Conservation (phyloP, 64 coral and sea anemone genomes). For the Montipora efflorescens region DNA sequence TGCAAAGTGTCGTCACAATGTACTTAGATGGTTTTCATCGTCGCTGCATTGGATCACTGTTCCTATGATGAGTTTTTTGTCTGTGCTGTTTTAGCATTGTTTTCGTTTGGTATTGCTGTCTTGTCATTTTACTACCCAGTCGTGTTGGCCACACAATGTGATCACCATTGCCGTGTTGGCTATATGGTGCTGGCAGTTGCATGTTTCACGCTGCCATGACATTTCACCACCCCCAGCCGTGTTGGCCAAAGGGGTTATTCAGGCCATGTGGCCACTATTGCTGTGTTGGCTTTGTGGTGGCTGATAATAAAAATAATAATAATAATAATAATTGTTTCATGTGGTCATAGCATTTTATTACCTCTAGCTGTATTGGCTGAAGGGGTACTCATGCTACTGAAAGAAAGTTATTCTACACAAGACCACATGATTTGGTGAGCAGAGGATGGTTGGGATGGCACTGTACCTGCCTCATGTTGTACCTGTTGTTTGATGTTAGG, state of each 20-base stretch:
- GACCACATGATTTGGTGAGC: no score
- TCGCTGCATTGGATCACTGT: not conserved
- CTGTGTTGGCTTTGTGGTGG: not conserved
- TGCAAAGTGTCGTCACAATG: not conserved
- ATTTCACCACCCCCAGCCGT: not conserved
- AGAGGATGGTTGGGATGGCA: no score
- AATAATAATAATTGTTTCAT: no score
- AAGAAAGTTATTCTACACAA: no score
- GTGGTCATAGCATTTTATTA: no score
- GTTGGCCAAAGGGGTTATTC: slow-evolving; percentile 24
- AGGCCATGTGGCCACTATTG: not conserved
- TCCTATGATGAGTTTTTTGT: not conserved
- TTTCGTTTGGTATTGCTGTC: not conserved
- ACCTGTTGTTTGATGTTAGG: no score
- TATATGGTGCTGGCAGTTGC: slow-evolving; percentile 6
- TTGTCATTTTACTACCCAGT: not conserved
- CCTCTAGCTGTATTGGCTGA: no score
- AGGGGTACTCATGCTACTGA: no score
- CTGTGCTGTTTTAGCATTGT: not conserved
- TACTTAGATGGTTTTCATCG: not conserved
- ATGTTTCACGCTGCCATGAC: not conserved
- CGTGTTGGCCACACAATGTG: not conserved
- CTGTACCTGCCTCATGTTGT: no score
- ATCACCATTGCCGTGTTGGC: slow-evolving; percentile 1
- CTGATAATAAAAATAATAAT: no score